Conservation (phyloP, 1,140 invertebrate species). For the Zaprionus camerounensis region DNA sequence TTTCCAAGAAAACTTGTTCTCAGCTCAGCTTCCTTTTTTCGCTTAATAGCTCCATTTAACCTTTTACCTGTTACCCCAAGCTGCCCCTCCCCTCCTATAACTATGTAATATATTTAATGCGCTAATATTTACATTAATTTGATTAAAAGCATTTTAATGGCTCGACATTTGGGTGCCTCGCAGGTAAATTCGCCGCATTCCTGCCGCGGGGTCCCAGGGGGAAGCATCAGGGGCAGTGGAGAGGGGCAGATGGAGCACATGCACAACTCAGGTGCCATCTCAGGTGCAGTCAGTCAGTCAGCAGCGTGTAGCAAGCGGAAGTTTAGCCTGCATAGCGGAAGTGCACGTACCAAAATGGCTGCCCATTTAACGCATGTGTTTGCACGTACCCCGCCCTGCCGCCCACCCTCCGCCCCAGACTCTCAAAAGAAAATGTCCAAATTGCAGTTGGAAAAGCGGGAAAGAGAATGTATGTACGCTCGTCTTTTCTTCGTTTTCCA, state of each 20-base stretch:
- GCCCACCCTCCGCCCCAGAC: constrained; percentile 18
- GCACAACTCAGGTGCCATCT: constrained; percentile 18
- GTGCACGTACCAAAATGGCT: constrained; percentile 66
- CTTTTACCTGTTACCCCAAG: neutral
- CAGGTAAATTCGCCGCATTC: constrained; percentile 64
- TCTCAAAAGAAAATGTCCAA: constrained; percentile 49
- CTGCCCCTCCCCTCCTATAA: too few relatives aligned
- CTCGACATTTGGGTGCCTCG: constrained; percentile 55
- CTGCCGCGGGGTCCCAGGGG: neutral
- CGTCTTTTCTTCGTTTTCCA: constrained; percentile 68
- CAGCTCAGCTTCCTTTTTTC: neutral
- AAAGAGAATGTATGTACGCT: constrained; percentile 32
- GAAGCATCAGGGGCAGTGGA: neutral
- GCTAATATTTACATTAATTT: constrained; percentile 78
- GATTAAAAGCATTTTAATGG: constrained; percentile 82
- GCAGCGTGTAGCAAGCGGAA: constrained; percentile 47
- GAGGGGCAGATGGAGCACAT: neutral
- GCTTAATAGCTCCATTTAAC: neutral
- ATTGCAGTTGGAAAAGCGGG: constrained; percentile 42
- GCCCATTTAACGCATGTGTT: constrained; percentile 80
- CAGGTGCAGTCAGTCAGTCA: constrained; percentile 25
- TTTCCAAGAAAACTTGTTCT: neutral
- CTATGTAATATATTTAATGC: constrained; percentile 16
- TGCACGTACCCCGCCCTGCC: constrained; percentile 42
- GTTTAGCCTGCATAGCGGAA: constrained; percentile 67